phyloP scores from a whole-genome alignment of 2,888 invertebrate species.

The Ophion obscuratus region DNA sequence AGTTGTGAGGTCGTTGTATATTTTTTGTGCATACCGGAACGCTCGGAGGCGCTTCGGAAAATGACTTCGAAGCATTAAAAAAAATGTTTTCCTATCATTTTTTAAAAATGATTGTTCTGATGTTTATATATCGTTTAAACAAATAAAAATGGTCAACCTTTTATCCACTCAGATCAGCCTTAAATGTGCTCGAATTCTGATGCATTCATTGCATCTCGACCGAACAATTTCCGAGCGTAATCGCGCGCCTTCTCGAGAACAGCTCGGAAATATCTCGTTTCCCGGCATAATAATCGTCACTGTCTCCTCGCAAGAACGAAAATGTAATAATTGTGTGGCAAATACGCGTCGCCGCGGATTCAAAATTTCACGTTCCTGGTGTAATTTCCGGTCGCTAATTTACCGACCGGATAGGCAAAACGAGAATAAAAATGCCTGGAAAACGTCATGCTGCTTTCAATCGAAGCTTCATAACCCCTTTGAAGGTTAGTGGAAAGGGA shows the following conservation, averaged over 20 bases:
- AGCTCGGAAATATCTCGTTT: slow-evolving; percentile 6
- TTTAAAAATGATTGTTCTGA: too few species aligned
- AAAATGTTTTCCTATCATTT: too few species aligned
- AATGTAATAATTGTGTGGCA: slow-evolving; percentile 38
- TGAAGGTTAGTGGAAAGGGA: background rate
- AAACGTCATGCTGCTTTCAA: slow-evolving; percentile 37
- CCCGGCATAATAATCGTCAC: slow-evolving; percentile 22
- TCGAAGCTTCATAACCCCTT: slow-evolving; percentile 24
- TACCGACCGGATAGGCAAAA: slow-evolving; percentile 26
- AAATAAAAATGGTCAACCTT: too few species aligned
- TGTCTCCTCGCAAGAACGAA: background rate
- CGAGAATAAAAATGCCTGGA: slow-evolving; percentile 43
- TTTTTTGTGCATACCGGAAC: too few species aligned
- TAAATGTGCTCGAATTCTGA: background rate
- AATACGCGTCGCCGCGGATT: slow-evolving; percentile 41
- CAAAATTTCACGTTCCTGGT: slow-evolving; percentile 40
- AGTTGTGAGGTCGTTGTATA: too few species aligned
- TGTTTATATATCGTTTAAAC: too few species aligned
- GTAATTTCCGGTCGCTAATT: slow-evolving; percentile 25
- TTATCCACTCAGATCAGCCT: background rate
- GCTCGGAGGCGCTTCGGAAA: too few species aligned
- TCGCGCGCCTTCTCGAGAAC: slow-evolving; percentile 28
- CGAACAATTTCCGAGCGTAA: slow-evolving; percentile 6
- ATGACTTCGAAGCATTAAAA: too few species aligned
- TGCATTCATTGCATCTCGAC: background rate